Evolutionary conservation across 1,140 invertebrate genomes (phyloP), one percentile per base, ranked within the genome.

Genomic region (Papilio aristodemus): DNA sequence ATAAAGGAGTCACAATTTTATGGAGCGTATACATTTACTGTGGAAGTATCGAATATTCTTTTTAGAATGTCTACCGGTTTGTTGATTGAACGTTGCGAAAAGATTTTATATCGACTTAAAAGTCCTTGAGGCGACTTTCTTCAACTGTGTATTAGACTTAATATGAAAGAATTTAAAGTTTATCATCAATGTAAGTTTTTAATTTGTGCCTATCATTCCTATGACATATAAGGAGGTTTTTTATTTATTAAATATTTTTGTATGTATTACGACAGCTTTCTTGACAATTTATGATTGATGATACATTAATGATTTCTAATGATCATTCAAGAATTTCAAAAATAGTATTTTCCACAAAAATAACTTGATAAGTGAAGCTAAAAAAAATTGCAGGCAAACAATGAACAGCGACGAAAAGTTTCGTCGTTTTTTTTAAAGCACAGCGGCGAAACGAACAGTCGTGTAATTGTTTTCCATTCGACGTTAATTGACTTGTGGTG

Each of bases 381-480:
- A n/a, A n/a, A n/a, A n/a, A n/a, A n/a, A n/a, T n/a, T n/a, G n/a
- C n/a, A n/a, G 19, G 6, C 19, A 54, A 54, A 19, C 46, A 54
- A 22, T 22, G 46, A 25, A 54, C 46, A 54, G 10, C 19, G 17
- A 46, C 43, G 43, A 46, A 50, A 50, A 50, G 17, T 54, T 22
- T 54, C 19, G 11, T 54, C 19, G 25, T 57, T 68, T 68, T 68
- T 57, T 57, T 36, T 36, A 38, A 37, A 37, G 37, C 50, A 1
- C 14, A 27, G 46, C 75, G 70, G 60, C 69, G 68, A 72, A 73
- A 74, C 60, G 78, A 71, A 74, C 77, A 79, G 75, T 76, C 64
- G 64, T 75, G 70, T 76, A 78, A 81, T 81, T 81, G 77, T 81
- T 81, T 81, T 76, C 73, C 73, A 74, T 81, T 81, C 68, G 70